Evolutionary conservation across 2,797 vertebrate genomes (phyloP), one percentile per base, ranked within the genome.

Genomic region (Gastrophryne carolinensis): DNA sequence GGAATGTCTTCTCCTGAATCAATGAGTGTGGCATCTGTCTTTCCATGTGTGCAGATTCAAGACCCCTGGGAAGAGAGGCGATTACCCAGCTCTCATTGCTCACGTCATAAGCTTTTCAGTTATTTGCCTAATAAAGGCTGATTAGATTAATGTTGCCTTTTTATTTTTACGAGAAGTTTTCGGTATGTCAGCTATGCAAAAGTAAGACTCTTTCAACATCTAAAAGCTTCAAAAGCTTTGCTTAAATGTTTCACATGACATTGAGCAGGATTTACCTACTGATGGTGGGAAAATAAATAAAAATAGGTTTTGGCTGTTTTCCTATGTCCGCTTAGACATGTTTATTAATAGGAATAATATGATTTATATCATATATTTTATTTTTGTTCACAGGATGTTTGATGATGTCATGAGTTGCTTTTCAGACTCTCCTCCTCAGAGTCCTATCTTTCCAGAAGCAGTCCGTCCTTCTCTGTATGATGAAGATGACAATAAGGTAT

Each of bases 371-470:
- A 37, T 37, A 5, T 13, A n/a, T 37, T 9, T 2, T 64, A 0
- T 78, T 75, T 23, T 72, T 78, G 49, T 80, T 80, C 0, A 80
- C 79, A 99, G 97, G 84, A 95, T 98, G 86, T 95, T 99, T 82
- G 88, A 91, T 50, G 98, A 99, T 50, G 91, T 99, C 80, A 89
- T 99, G 89, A 95, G 96, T 72, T 98, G 97, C 82, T 99, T 99
- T 86, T 92, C 86, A 0, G 91, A 98, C 87, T 99, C 97, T 70
- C 97, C 96, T 63, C 97, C 97, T 1, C 89, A 95, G 83, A 98
- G 97, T 85, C 97, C 98, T 10, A 96, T 95, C 26, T 99, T 98
- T 85, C 95, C 96, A 0, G 98, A 99, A 81, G 94, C 96, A 2
- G 94, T 95, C 13, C 98, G 92, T 72, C 92, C 97, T 0, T 95